phyloP scores from a whole-genome alignment of 1,140 invertebrate genomes.

The Calosoma granatense region DNA sequence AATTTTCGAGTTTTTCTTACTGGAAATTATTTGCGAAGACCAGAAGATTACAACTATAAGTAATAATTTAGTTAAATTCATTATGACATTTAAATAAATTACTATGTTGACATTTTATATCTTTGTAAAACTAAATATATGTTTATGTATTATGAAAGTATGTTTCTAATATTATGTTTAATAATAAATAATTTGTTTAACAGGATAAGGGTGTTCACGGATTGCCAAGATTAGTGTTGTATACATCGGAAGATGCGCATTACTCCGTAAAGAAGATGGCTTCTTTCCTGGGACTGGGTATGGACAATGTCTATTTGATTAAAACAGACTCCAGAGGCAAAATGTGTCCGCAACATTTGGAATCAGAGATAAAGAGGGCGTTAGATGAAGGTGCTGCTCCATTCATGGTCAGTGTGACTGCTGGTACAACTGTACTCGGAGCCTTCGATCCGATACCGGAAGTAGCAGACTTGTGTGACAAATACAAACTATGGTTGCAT shows the following conservation, averaged over 20 bases:
- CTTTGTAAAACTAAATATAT: too few relatives aligned
- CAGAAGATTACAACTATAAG: too few relatives aligned
- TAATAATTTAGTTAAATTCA: too few relatives aligned
- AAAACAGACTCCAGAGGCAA: slow-evolving; percentile 62
- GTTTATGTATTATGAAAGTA: too few relatives aligned
- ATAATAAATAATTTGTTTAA: slow-evolving; percentile 31
- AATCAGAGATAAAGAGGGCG: slow-evolving; percentile 53
- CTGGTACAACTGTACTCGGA: slow-evolving; percentile 75
- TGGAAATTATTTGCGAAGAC: too few relatives aligned
- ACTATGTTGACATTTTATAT: too few relatives aligned
- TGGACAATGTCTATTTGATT: slow-evolving; percentile 63
- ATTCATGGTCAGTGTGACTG: slow-evolving; percentile 83
- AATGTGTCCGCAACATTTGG: slow-evolving; percentile 65
- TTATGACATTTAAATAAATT: too few relatives aligned
- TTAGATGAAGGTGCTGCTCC: slow-evolving; percentile 60
- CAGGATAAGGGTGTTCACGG: slow-evolving; percentile 59
- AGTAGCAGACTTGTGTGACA: slow-evolving; percentile 71
- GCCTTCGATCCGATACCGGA: slow-evolving; percentile 81
- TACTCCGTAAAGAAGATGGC: slow-evolving; percentile 87
- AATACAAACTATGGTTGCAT: slow-evolving; percentile 85
- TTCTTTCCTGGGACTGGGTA: slow-evolving; percentile 67
- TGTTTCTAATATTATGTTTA: background rate
- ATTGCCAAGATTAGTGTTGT: slow-evolving; percentile 58
- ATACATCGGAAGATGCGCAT: slow-evolving; percentile 85
- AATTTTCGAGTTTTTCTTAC: too few relatives aligned